phyloP scores from a whole-genome alignment of 2,797 vertebrate genomes.

The Discoglossus pictus region DNA sequence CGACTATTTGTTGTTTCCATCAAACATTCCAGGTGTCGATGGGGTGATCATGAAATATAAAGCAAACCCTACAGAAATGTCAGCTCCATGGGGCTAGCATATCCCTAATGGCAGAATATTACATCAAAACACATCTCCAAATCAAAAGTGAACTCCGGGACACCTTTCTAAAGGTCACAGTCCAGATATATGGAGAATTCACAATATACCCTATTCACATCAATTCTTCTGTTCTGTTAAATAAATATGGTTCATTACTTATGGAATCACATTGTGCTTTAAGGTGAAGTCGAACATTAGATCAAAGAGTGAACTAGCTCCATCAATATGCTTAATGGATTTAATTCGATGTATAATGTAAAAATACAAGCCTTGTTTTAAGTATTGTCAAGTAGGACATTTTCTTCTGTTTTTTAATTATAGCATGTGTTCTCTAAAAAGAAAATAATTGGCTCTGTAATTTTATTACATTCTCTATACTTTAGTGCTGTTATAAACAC shows the following conservation, averaged over 20 bases:
- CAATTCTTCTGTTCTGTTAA: slow-evolving; percentile 13
- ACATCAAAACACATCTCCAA: slow-evolving; percentile 45
- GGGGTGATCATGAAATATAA: slow-evolving; percentile 19
- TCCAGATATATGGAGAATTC: slow-evolving; percentile 38
- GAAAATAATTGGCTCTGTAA: too few relatives aligned
- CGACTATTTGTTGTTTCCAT: slow-evolving; percentile 14
- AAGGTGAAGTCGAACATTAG: too few relatives aligned
- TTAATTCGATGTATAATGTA: too few relatives aligned
- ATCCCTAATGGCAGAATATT: slow-evolving; percentile 50
- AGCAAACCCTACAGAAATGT: slow-evolving; percentile 45
- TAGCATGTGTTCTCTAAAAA: too few relatives aligned
- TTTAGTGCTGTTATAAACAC: too few relatives aligned
- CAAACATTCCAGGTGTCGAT: slow-evolving; percentile 15
- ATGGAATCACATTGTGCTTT: slow-evolving; percentile 3
- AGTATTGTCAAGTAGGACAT: too few relatives aligned
- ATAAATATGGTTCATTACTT: slow-evolving; percentile 34
- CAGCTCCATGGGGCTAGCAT: slow-evolving; percentile 32
- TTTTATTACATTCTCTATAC: too few relatives aligned
- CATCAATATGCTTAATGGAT: too few relatives aligned
- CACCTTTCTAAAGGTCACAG: slow-evolving; percentile 47
- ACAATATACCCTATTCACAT: slow-evolving; percentile 27
- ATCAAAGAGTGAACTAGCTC: too few relatives aligned
- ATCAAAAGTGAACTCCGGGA: slow-evolving; percentile 36
- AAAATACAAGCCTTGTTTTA: too few relatives aligned
- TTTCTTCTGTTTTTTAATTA: too few relatives aligned